phyloP scores from a whole-genome alignment of 2,888 invertebrate genomes.

The Sminthurinus aureus region DNA sequence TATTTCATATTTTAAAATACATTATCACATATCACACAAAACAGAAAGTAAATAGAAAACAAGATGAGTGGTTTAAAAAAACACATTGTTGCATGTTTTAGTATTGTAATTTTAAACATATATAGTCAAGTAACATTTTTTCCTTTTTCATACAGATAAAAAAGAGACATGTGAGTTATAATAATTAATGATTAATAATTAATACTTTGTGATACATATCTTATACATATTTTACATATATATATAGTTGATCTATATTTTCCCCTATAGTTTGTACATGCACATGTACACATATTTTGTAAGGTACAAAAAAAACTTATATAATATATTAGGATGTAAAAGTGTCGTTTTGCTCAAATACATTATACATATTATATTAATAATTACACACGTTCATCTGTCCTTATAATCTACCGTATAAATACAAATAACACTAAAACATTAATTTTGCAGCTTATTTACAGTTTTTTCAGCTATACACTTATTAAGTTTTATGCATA shows the following conservation, averaged over 20 bases:
- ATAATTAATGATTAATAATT: background rate
- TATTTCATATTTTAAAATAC: background rate
- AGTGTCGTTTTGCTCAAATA: too few relatives aligned
- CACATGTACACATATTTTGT: slow-evolving; percentile 30
- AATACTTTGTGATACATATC: background rate
- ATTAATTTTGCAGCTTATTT: too few relatives aligned
- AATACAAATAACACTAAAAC: too few relatives aligned
- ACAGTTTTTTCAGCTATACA: too few relatives aligned
- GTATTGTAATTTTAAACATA: background rate
- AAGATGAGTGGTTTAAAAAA: background rate
- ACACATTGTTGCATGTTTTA: background rate
- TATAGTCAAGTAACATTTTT: background rate
- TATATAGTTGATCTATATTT: background rate
- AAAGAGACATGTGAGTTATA: background rate
- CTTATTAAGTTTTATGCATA: too few relatives aligned
- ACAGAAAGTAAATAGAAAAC: slow-evolving; percentile 2
- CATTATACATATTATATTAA: too few relatives aligned
- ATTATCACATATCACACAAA: slow-evolving; percentile 10
- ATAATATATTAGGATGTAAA: too few relatives aligned
- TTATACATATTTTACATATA: background rate
- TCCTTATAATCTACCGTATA: too few relatives aligned
- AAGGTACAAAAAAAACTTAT: slow-evolving; percentile 13
- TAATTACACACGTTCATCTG: too few relatives aligned
- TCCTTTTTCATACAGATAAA: background rate
- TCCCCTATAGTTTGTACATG: slow-evolving; percentile 28